phyloP scores from a whole-genome alignment of 2,113 vertebrate genomes.

The Rhizomys pruinosus region DNA sequence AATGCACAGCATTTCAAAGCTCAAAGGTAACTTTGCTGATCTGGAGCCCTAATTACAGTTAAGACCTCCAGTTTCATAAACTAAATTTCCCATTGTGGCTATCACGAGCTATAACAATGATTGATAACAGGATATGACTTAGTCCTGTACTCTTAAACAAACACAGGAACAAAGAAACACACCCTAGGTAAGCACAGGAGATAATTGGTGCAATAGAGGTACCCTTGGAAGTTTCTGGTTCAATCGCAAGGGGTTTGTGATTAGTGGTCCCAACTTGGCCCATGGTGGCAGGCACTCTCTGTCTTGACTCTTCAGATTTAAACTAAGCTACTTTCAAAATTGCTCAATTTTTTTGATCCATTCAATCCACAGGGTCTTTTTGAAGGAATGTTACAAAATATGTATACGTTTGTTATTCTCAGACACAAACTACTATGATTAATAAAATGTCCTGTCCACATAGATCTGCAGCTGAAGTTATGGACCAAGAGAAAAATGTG shows the following conservation, averaged over 20 bases:
- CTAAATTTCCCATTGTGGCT: constrained; percentile 28
- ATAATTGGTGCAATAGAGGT: background rate
- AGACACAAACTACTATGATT: background rate
- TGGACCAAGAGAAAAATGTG: background rate
- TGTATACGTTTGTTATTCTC: background rate
- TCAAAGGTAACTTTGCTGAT: background rate
- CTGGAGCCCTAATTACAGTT: background rate
- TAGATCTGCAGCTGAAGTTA: background rate
- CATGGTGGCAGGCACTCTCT: too few relatives aligned
- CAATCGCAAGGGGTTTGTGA: background rate
- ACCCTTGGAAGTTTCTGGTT: background rate
- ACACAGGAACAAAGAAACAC: constrained; percentile 71
- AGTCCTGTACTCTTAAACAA: constrained; percentile 51
- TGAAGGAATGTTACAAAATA: constrained; percentile 34
- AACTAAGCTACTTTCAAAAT: background rate
- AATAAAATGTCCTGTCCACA: background rate
- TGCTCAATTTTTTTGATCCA: background rate
- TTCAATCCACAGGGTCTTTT: too few relatives aligned
- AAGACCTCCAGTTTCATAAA: constrained; percentile 22
- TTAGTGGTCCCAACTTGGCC: background rate
- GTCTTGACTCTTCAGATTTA: background rate
- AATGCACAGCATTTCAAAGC: background rate
- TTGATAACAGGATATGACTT: constrained; percentile 50
- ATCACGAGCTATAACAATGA: constrained; percentile 15
- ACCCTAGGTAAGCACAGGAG: constrained; percentile 29